A percentile compares a stretch with the other conserved stretches of the same genome.
phyloP scores from a whole-genome alignment of 92 coral and sea anemone genomes.

The Actinostola sp. region DNA sequence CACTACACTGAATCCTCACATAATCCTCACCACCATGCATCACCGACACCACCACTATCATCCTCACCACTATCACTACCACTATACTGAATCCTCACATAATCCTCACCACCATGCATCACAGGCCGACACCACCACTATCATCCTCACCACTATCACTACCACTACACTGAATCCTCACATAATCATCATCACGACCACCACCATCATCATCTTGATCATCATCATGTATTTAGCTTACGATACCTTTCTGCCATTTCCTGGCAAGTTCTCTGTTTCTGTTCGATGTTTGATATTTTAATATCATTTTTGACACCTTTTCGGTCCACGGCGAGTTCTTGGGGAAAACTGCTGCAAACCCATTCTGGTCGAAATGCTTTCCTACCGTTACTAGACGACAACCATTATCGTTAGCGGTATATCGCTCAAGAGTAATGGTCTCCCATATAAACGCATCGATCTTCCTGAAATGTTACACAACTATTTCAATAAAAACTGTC shows the following conservation, averaged over 20 bases:
- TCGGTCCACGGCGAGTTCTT: conserved; percentile 57
- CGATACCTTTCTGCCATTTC: conserved; percentile 62
- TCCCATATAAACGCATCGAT: conserved; percentile 66
- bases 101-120: not conserved
- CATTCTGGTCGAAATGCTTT: conserved; percentile 54
- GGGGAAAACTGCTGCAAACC: conserved; percentile 52
- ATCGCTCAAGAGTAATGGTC: conserved; percentile 41
- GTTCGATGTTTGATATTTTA: conserved; percentile 47
- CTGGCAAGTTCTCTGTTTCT: conserved; percentile 32
- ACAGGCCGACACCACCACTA: not conserved
- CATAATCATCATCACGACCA: no score
- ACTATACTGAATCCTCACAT: not conserved
- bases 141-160: not conserved
- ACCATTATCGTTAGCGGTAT: conserved; percentile 43
- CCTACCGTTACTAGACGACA: conserved; percentile 57
- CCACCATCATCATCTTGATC: not conserved
- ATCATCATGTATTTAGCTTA: no score
- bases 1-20: not conserved
- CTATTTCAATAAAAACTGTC: not conserved
- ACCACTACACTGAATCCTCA: no score
- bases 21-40: not conserved
- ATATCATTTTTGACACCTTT: conserved; percentile 35
- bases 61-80: not conserved
- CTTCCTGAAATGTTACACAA: conserved; percentile 17
- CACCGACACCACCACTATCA: no score